Base-by-base conservation (phyloP, 2,113 vertebrate species). In the Regulus satrapa region DNA sequence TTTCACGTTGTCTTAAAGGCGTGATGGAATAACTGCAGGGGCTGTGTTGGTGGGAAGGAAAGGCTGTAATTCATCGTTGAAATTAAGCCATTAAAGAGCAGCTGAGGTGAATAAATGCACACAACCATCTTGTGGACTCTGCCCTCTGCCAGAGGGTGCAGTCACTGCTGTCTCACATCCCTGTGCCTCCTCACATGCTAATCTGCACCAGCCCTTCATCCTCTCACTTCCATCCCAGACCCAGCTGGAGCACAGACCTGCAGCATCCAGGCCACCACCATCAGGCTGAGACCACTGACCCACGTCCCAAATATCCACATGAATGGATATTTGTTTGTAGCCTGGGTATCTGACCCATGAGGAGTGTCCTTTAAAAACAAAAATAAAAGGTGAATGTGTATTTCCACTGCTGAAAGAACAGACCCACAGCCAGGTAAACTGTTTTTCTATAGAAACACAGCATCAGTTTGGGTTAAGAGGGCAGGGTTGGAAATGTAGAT, bases 381-480 rank as follows among this genome's bases (percentile, higher is more conserved):
- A 17, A 15, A 32, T n/a, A n/a, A 3, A n/a, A 54, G 0, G 3
- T 0, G 0, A 41, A 7, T 21, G 11, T 0, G 0, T 32, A 19
- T 81, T 84, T 55, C 68, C 12, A 2, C 36, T 74, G 52, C 55
- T 83, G 49, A 41, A 94, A 82, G 31, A 59, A 19, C 25, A 64
- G 43, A 7, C 18, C 29, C 49, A 46, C 55, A 75, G 36, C 29
- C 40, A 32, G 7, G 18, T n/a, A 5, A 81, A 85, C 5, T 61
- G 9, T 5, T 75, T 58, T 84, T 49, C 52, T 75, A 29, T n/a
- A 75, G 64, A 59, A 96, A 48, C 18, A 38, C 28, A 49, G 41
- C 66, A 73, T 31, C 23, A 73, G 54, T 55, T 85, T 88, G 40
- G 20, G 46, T 69, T 58, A 43, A 64, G 55, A 67, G 52, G 15